Conservation (phyloP, 2,113 vertebrate species). For the Chunga burmeisteri region DNA sequence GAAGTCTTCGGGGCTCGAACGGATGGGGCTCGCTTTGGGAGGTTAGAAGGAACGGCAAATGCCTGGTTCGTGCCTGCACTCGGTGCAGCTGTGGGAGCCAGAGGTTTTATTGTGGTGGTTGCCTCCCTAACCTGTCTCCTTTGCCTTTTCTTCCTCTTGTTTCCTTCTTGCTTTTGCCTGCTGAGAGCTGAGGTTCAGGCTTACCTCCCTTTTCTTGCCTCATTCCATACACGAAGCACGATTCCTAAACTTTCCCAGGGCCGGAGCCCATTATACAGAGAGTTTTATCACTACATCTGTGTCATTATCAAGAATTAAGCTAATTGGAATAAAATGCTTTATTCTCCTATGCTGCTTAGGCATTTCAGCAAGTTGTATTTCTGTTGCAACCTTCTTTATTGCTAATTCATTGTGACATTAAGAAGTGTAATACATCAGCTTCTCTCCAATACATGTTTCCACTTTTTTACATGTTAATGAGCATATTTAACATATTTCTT, state of each 20-base stretch:
- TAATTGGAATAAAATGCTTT: background rate
- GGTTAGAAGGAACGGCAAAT: background rate
- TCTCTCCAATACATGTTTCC: background rate
- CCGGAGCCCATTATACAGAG: background rate
- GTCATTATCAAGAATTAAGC: background rate
- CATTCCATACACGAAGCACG: accelerated
- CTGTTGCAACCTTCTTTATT: background rate
- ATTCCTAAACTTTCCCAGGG: background rate
- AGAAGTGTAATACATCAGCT: background rate
- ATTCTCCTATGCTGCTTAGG: background rate
- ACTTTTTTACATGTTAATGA: slow-evolving; percentile 25
- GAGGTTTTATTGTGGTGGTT: background rate
- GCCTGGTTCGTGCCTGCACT: background rate
- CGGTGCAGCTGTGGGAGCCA: accelerated
- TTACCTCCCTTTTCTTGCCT: background rate
- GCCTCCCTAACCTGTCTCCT: background rate
- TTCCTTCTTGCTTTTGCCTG: background rate
- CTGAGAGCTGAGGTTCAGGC: background rate
- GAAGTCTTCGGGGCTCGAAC: accelerated
- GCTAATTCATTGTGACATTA: background rate
- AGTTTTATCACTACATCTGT: background rate
- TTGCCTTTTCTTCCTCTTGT: background rate
- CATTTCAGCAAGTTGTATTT: background rate
- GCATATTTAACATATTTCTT: background rate
- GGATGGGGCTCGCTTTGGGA: background rate